phyloP scores from a whole-genome alignment of 2,888 invertebrate species.

The Ferdinandea cuprea region DNA sequence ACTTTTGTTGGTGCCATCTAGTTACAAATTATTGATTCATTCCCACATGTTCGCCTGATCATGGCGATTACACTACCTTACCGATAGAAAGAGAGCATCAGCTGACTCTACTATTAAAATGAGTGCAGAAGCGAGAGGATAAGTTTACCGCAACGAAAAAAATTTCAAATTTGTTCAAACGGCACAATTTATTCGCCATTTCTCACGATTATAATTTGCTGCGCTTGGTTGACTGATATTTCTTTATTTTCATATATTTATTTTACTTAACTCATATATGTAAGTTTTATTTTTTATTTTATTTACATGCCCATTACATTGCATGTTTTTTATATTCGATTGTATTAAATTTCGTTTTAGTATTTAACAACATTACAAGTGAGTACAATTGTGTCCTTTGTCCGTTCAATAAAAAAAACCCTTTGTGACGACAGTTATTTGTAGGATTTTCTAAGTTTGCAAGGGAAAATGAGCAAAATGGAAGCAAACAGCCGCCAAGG shows the following conservation, averaged over 20 bases:
- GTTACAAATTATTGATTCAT: background rate
- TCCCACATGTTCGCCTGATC: background rate
- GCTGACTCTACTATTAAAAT: background rate
- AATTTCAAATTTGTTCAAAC: slow-evolving; percentile 50
- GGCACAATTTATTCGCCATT: slow-evolving; percentile 40
- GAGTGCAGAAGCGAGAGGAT: slow-evolving; percentile 17
- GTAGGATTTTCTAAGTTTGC: slow-evolving; percentile 37
- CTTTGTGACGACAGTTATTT: slow-evolving; percentile 56
- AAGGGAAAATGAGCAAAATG: slow-evolving; percentile 77
- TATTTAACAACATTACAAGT: background rate
- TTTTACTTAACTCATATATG: too few relatives aligned
- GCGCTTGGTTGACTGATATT: background rate
- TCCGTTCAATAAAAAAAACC: background rate
- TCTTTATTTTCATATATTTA: slow-evolving; percentile 3
- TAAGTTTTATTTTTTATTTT: background rate
- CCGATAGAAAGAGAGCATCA: slow-evolving; percentile 25
- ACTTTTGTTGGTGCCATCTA: slow-evolving; percentile 7
- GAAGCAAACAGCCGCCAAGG: slow-evolving; percentile 85
- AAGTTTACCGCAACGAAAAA: slow-evolving; percentile 46
- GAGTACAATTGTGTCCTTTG: slow-evolving; percentile 20
- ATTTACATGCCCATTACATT: background rate
- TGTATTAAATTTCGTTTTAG: background rate
- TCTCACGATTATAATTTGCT: background rate
- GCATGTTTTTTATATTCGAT: background rate
- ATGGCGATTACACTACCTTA: background rate